Evolutionary conservation across 1,140 invertebrate species (phyloP).

Genomic region (Heliconius himera): DNA sequence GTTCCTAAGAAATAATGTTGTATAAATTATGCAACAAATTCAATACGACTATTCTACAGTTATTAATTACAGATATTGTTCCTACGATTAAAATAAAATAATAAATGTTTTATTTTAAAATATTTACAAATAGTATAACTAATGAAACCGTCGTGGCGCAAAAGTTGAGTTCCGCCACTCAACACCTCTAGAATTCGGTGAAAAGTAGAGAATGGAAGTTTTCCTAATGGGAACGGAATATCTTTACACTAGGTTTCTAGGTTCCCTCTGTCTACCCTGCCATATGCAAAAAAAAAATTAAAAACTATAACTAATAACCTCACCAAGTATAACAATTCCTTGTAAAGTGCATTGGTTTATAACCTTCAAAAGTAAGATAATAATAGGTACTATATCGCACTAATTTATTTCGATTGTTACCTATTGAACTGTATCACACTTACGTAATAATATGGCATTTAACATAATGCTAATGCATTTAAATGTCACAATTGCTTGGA

Average conservation of each 20-base stretch:
- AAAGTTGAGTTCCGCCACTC: no score
- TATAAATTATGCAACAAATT: background rate
- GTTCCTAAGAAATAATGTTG: no score
- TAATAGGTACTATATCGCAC: background rate
- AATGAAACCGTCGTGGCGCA: no score
- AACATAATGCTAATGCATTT: slow-evolving; percentile 2
- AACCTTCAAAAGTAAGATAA: slow-evolving; percentile 1
- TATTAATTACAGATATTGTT: background rate
- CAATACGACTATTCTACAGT: background rate
- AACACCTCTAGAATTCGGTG: no score
- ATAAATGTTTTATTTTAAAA: background rate
- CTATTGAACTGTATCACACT: background rate
- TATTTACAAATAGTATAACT: background rate
- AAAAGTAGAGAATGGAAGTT: no score
- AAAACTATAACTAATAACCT: background rate
- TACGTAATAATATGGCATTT: slow-evolving; percentile 7
- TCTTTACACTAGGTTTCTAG: no score
- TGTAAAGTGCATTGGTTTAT: background rate
- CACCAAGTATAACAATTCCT: background rate
- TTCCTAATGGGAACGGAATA: no score
- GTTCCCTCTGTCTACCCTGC: no score
- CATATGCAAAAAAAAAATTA: background rate
- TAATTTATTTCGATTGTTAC: slow-evolving; percentile 9
- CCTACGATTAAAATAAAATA: background rate
- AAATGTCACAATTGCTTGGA: background rate